Evolutionary conservation across 2,797 vertebrate species (phyloP).

Genomic region (Hemitrygon akajei): DNA sequence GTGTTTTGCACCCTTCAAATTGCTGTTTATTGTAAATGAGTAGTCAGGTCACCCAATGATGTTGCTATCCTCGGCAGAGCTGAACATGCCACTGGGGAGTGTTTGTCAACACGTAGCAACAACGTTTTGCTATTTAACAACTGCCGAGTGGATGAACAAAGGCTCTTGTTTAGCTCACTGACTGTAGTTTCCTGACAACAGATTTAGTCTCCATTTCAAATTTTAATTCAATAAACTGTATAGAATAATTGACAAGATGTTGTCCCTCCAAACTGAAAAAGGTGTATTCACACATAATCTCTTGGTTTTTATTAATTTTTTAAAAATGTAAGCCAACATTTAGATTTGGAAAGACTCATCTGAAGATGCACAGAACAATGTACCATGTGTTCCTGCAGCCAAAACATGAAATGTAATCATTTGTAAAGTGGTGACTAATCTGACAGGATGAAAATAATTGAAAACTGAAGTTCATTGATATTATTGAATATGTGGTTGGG

Average conservation of each 20-base stretch:
- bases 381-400: not conserved
- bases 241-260: conserved; percentile 15
- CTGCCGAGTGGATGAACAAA: conserved; percentile 16
- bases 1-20: not conserved
- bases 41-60: not conserved
- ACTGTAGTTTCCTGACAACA: not conserved
- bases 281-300: not conserved
- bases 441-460: not conserved
- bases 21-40: not conserved
- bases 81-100: not conserved
- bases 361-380: not conserved
- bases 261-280: not conserved
- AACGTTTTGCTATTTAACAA: not conserved
- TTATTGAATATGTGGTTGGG: not conserved
- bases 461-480: not conserved
- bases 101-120: not conserved
- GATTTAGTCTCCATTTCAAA: conserved; percentile 13
- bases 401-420: not conserved
- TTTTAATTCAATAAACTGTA: not conserved
- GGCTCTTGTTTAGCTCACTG: not conserved
- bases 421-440: not conserved
- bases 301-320: not conserved
- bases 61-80: not conserved
- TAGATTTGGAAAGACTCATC: not conserved
- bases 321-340: not conserved